These are phyloP conservation scores for Hyles vespertilio DNA, from an alignment of 1,140 invertebrate genomes.

Conservation along the genomic window DNA sequence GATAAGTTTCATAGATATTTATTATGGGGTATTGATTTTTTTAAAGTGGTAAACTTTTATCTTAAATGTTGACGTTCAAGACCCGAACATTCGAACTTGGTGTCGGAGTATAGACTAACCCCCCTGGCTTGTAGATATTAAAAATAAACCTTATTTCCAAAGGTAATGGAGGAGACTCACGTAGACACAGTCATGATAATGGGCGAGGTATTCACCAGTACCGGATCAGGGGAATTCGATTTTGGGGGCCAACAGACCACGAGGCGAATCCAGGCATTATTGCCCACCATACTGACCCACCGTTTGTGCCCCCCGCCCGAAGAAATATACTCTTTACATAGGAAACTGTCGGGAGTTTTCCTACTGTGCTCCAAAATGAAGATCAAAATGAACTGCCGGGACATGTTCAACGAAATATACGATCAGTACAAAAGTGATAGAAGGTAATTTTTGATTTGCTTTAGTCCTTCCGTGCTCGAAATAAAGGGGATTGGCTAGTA, in stretches of 20 bases:
- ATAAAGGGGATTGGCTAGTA: too few species aligned
- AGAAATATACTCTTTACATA: slow-evolving; percentile 98
- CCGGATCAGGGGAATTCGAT: slow-evolving; percentile 86
- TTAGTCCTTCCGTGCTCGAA: too few species aligned
- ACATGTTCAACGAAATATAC: slow-evolving; percentile 91
- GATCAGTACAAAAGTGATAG: slow-evolving; percentile 76
- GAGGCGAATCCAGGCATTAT: slow-evolving; percentile 81
- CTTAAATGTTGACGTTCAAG: too few species aligned
- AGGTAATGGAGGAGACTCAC: slow-evolving; percentile 95
- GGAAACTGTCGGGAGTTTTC: slow-evolving; percentile 98
- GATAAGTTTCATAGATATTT: too few species aligned
- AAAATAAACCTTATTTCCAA: background rate
- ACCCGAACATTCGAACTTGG: too few species aligned
- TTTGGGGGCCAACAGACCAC: slow-evolving; percentile 91
- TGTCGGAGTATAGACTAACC: too few species aligned
- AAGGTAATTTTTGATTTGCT: slow-evolving; percentile 11
- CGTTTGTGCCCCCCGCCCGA: slow-evolving; percentile 97
- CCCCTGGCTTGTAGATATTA: too few species aligned
- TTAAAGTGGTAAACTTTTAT: too few species aligned
- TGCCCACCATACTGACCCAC: slow-evolving; percentile 97
- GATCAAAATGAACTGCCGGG: slow-evolving; percentile 89
- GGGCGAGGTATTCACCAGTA: slow-evolving; percentile 90
- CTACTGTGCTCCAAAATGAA: slow-evolving; percentile 94
- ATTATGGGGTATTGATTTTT: too few species aligned
- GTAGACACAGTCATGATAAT: slow-evolving; percentile 97